Evolutionary conservation across 2,797 vertebrate species (phyloP).

Genomic region (Chelonia mydas): DNA sequence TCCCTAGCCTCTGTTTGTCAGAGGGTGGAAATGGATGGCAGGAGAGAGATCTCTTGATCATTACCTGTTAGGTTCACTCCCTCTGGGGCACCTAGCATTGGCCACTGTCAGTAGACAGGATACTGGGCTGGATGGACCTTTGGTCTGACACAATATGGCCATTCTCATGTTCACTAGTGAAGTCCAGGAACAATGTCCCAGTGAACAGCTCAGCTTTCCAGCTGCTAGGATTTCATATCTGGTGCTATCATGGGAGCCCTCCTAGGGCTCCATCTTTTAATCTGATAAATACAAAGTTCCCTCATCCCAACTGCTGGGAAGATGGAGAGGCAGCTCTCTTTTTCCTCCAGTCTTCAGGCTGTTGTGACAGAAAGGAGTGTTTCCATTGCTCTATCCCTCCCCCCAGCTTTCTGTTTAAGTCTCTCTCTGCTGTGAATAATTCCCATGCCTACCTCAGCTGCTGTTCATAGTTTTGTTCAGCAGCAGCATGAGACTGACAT

Average conservation of each 20-base stretch:
- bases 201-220: neutral
- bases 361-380: neutral
- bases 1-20: no score
- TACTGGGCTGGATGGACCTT: no score
- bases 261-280: neutral
- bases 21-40: no score
- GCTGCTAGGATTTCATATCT: neutral
- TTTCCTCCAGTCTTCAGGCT: neutral
- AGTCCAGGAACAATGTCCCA: neutral
- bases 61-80: no score
- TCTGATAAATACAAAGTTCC: neutral
- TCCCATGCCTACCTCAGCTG: neutral
- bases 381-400: neutral
- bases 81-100: no score
- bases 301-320: neutral
- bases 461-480: neutral
- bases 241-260: neutral
- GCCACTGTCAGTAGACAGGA: no score
- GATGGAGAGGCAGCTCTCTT: neutral
- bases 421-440: neutral
- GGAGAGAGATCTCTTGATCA: no score
- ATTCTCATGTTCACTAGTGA: no score
- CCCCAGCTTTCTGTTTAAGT: neutral
- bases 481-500: neutral
- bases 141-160: no score